Percentiles rank a stretch among this genome's conserved stretches.
phyloP scores from a whole-genome alignment of 2,113 vertebrate genomes.

The Genyomyrus donnyi region DNA sequence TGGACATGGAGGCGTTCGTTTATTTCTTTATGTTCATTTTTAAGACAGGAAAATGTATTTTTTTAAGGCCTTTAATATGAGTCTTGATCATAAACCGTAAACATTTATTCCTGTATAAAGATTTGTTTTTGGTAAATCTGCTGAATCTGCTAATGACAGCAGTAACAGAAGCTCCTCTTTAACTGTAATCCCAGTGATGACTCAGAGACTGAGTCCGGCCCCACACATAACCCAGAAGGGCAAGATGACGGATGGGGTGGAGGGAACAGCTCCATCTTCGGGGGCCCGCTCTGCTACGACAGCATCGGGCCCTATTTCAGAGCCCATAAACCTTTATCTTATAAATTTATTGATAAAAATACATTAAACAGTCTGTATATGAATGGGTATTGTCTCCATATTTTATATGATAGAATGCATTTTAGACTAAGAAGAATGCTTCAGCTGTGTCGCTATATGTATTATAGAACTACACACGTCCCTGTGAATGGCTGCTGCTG shows the following conservation, averaged over 20 bases:
- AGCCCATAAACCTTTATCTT: not conserved
- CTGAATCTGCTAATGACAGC: not conserved
- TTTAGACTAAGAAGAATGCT: not conserved
- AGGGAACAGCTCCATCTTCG: not conserved
- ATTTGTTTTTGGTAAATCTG: not conserved
- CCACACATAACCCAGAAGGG: not conserved
- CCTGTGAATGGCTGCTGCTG: not conserved
- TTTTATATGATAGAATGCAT: not conserved
- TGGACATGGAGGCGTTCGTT: not conserved
- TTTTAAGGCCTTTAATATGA: not conserved
- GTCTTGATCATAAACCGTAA: not conserved
- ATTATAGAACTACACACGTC: not conserved
- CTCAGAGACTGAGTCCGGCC: not conserved
- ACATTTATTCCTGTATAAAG: not conserved
- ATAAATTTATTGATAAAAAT: slow-evolving; percentile 8
- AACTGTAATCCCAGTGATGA: not conserved
- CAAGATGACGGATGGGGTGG: not conserved
- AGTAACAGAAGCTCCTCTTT: not conserved
- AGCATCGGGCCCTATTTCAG: not conserved
- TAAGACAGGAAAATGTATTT: not conserved
- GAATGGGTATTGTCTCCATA: not conserved
- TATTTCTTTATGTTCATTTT: not conserved
- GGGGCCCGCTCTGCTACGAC: too few species aligned
- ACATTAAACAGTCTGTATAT: not conserved
- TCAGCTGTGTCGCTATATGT: not conserved